Conservation (phyloP, 2,797 vertebrate genomes). For the Sebastes goodei region DNA sequence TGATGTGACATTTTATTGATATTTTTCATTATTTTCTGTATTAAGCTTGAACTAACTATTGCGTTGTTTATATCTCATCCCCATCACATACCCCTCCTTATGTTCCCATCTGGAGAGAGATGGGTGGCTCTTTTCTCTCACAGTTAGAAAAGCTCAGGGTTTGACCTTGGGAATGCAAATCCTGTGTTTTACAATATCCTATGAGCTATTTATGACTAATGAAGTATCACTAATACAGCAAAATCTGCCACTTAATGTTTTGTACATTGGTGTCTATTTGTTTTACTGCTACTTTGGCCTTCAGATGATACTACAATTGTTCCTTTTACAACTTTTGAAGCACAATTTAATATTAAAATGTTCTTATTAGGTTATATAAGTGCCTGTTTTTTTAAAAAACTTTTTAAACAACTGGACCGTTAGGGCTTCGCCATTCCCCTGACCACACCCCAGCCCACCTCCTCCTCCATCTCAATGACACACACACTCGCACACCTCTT, state of each 20-base stretch:
- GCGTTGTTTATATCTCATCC: slow-evolving; percentile 15
- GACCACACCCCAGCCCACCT: slow-evolving; percentile 60
- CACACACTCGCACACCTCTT: slow-evolving; percentile 66
- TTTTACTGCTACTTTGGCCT: not conserved
- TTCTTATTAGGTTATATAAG: slow-evolving; percentile 18
- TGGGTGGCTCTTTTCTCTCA: not conserved
- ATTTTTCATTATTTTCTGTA: not conserved
- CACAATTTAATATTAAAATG: not conserved
- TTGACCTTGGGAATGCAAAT: not conserved
- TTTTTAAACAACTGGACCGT: slow-evolving; percentile 66
- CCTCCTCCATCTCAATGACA: slow-evolving; percentile 52
- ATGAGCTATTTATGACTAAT: not conserved
- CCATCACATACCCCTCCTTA: not conserved
- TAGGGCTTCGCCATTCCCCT: slow-evolving; percentile 52
- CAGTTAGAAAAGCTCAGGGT: not conserved
- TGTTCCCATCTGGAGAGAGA: slow-evolving; percentile 25
- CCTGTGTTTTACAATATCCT: not conserved
- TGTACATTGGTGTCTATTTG: not conserved
- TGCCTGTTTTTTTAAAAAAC: slow-evolving; percentile 20
- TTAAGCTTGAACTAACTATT: slow-evolving; percentile 33
- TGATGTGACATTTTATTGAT: not conserved
- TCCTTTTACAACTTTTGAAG: not conserved
- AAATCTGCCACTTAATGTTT: not conserved
- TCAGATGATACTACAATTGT: not conserved
- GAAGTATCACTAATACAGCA: not conserved